Percentiles rank a stretch among this genome's conserved stretches.
These are phyloP conservation scores for Hypomecis punctinalis DNA, from an alignment of 2,888 invertebrate genomes.

Conservation along the genomic window DNA sequence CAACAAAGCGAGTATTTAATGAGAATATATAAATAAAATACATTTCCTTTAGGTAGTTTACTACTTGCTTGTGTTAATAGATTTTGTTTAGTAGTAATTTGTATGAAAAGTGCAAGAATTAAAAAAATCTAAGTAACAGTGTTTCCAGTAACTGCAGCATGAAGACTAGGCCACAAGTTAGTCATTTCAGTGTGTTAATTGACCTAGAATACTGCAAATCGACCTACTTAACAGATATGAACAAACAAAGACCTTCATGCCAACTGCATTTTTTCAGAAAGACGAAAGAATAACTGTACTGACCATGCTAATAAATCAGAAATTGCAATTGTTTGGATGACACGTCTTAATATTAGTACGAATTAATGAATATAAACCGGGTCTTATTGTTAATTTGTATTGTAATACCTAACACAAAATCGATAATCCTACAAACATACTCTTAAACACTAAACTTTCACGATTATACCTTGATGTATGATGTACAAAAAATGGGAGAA, in stretches of 20 bases:
- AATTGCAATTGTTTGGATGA: slow-evolving; percentile 7
- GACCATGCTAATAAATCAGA: slow-evolving; percentile 12
- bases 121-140: not conserved
- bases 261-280: slow-evolving; percentile 9
- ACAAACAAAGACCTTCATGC: slow-evolving; percentile 10
- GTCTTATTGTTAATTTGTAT: no score
- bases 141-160: not conserved
- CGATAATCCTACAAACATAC: not conserved
- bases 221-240: slow-evolving; percentile 19
- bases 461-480: no score
- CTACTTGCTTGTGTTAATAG: no score
- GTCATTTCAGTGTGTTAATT: slow-evolving; percentile 24
- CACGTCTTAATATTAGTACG: not conserved
- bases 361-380: no score
- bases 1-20: no score
- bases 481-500: no score
- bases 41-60: no score
- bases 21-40: no score
- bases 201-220: slow-evolving; percentile 14
- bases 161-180: slow-evolving; percentile 11
- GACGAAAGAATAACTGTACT: slow-evolving; percentile 4
- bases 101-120: not conserved
- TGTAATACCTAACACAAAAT: slow-evolving; percentile 7
- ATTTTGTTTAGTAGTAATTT: no score
- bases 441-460: no score